A percentile compares a stretch with the other conserved stretches of the same genome.
Evolutionary conservation across 2,113 vertebrate species (phyloP).

Genomic region (Boleophthalmus pectinirostris): DNA sequence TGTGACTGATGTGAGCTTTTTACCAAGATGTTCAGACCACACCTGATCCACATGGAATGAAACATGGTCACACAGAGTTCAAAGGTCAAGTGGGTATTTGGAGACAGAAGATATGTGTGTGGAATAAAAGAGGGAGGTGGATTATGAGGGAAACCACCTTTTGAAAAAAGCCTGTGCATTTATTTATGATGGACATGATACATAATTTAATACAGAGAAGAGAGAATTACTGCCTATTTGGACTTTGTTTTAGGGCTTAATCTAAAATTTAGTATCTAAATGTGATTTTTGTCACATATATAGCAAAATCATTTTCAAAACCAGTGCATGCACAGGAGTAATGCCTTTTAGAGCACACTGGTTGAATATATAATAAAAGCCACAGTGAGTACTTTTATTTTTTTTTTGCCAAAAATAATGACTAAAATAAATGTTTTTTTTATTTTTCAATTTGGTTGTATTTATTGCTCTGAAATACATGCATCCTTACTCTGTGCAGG

Average conservation of each 20-base stretch:
- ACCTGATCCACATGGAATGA: not conserved
- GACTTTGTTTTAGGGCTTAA: not conserved
- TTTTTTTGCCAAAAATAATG: no score
- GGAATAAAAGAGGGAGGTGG: not conserved
- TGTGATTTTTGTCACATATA: not conserved
- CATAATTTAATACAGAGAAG: not conserved
- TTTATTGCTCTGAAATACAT: no score
- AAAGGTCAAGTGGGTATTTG: not conserved
- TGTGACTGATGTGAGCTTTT: slow-evolving; percentile 2
- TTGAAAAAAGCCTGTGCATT: not conserved
- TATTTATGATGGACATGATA: not conserved
- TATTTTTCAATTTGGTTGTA: no score
- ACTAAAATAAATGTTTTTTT: no score
- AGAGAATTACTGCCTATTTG: not conserved
- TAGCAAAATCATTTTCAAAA: not conserved
- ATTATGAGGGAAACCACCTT: not conserved
- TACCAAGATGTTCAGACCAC: not conserved
- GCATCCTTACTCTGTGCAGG: no score
- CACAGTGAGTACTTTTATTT: no score
- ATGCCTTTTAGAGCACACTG: no score
- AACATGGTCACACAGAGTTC: not conserved
- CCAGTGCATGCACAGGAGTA: no score
- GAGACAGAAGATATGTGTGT: not conserved
- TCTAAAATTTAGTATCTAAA: no score
- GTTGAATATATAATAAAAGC: no score